Conservation (phyloP, 2,113 vertebrate species). For the Mohoua ochrocephala region DNA sequence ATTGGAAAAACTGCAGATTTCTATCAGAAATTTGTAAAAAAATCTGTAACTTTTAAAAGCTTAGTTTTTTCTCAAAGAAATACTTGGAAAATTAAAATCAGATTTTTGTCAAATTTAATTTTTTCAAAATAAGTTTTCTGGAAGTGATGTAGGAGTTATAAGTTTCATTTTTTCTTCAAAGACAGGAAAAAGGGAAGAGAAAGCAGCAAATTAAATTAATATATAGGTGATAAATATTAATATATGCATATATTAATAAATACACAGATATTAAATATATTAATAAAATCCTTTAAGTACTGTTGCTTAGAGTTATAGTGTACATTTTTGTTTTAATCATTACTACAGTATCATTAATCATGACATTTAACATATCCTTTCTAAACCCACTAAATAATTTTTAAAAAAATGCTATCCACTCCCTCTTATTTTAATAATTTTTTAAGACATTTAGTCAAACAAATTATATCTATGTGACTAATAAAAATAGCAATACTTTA, state of each 20-base stretch:
- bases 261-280: not conserved
- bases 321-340: not conserved
- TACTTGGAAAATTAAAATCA: not conserved
- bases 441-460: not conserved
- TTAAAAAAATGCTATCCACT: not conserved
- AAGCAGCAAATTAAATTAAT: not conserved
- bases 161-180: not conserved
- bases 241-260: not conserved
- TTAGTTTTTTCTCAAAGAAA: not conserved
- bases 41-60: not conserved
- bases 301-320: not conserved
- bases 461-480: not conserved
- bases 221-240: not conserved
- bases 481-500: not conserved
- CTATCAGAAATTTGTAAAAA: not conserved
- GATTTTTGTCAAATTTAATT: not conserved
- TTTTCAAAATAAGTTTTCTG: not conserved
- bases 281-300: not conserved
- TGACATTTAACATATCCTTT: not conserved
- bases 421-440: not conserved
- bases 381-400: not conserved
- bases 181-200: not conserved
- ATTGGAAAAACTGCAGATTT: not conserved
- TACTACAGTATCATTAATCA: not conserved
- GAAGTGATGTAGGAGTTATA: not conserved